phyloP scores from a whole-genome alignment of 2,888 invertebrate genomes.

The Epinotia nisella region DNA sequence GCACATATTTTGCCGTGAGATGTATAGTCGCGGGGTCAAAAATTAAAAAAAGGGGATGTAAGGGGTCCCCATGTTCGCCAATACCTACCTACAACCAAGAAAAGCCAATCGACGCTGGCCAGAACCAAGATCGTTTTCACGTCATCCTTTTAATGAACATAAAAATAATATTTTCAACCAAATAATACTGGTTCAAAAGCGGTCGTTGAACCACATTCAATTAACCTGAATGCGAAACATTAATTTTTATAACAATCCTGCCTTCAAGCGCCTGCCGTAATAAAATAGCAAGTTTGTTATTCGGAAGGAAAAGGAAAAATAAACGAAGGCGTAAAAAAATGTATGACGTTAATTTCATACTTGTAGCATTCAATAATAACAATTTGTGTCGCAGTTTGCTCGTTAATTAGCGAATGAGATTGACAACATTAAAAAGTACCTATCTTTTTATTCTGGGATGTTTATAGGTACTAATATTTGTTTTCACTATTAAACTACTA shows the following conservation, averaged over 20 bases:
- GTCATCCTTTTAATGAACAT: not conserved
- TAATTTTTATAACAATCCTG: conserved; percentile 37
- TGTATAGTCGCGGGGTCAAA: too few species aligned
- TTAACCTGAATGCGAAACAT: conserved; percentile 39
- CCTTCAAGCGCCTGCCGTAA: conserved; percentile 35
- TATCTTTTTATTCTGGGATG: not conserved
- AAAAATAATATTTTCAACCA: not conserved
- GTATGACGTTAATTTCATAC: too few species aligned
- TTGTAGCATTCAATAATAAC: not conserved
- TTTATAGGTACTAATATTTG: too few species aligned
- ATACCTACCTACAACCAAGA: too few species aligned
- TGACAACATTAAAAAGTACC: not conserved
- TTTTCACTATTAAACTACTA: too few species aligned
- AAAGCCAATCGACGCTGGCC: too few species aligned
- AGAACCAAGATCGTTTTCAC: too few species aligned
- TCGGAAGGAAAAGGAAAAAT: too few species aligned
- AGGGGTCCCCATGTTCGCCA: too few species aligned
- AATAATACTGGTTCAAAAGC: conserved; percentile 22
- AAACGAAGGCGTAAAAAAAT: conserved; percentile 9
- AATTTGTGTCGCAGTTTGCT: not conserved
- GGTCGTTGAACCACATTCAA: conserved; percentile 32
- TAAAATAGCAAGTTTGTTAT: conserved; percentile 33
- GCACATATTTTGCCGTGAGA: too few species aligned
- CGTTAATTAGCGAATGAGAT: not conserved
- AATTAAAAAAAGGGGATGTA: too few species aligned